Conservation (phyloP, 2,797 vertebrate species). For the Anisognathus igniventris region DNA sequence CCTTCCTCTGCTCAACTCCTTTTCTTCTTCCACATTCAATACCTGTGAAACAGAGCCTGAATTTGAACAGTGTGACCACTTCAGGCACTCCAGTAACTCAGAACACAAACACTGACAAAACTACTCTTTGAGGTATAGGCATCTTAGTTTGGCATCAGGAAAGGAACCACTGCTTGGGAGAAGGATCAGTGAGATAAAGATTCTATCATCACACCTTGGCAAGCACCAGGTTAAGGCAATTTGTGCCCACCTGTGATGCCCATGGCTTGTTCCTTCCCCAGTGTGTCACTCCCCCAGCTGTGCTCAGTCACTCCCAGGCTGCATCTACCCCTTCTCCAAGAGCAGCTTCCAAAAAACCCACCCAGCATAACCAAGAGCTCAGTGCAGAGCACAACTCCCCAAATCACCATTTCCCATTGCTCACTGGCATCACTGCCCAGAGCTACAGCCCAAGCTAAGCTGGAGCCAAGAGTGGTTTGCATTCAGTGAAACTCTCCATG, state of each 20-base stretch:
- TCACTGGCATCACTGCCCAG: not conserved
- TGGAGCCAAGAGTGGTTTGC: not conserved
- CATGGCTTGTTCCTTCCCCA: not conserved
- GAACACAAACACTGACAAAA: not conserved
- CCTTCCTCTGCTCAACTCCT: not conserved
- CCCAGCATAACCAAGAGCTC: not conserved
- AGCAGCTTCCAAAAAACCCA: not conserved
- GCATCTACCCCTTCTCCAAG: not conserved
- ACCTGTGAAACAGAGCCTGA: not conserved
- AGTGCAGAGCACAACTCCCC: not conserved
- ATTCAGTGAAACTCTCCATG: not conserved
- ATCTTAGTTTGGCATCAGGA: not conserved
- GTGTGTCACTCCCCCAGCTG: not conserved
- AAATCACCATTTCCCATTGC: not conserved
- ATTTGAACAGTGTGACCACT: not conserved
- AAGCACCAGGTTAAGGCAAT: not conserved
- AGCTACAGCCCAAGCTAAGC: not conserved
- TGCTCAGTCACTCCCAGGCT: not conserved
- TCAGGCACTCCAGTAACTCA: not conserved
- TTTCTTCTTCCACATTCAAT: not conserved
- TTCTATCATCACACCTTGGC: not conserved
- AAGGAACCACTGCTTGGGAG: not conserved
- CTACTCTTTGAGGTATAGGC: not conserved
- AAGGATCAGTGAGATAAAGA: not conserved
- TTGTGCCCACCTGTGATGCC: rapidly evolving